These are phyloP conservation scores for Psittacus erithacus DNA, from an alignment of 2,113 vertebrate genomes.

Conservation along the genomic window DNA sequence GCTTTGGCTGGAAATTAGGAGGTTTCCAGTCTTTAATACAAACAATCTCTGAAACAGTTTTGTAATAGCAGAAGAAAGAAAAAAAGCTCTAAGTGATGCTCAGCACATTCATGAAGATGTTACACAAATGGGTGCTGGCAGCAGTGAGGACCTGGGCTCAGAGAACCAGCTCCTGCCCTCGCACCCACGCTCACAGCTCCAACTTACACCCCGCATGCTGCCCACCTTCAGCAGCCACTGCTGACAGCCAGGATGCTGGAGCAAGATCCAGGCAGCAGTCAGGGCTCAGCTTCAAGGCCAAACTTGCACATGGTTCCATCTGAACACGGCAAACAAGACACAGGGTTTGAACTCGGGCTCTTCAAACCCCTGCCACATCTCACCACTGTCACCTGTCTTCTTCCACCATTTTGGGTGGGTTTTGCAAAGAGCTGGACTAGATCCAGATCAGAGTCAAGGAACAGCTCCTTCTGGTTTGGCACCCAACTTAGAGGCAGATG, in stretches of 20 bases:
- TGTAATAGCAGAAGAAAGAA: background rate
- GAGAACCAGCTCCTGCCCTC: accelerated
- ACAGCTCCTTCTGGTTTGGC: background rate
- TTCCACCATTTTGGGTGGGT: background rate
- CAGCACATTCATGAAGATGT: accelerated
- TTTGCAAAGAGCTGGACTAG: background rate
- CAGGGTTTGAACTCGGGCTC: background rate
- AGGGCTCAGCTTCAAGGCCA: background rate
- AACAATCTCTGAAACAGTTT: background rate
- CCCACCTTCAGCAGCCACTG: accelerated
- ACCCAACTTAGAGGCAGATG: conserved; percentile 27
- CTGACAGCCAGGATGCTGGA: background rate
- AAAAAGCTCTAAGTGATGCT: accelerated
- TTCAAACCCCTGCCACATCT: background rate
- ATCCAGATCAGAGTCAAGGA: background rate
- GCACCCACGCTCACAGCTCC: background rate
- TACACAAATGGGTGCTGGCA: background rate
- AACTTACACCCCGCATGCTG: background rate
- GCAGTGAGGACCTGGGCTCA: background rate
- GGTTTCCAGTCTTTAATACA: background rate
- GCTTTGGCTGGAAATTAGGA: conserved; percentile 2
- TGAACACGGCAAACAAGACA: accelerated
- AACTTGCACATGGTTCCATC: background rate
- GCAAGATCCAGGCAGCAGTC: background rate
- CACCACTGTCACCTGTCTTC: background rate